Base-by-base conservation (phyloP, 1,140 invertebrate genomes). In the Habropoda laboriosa region DNA sequence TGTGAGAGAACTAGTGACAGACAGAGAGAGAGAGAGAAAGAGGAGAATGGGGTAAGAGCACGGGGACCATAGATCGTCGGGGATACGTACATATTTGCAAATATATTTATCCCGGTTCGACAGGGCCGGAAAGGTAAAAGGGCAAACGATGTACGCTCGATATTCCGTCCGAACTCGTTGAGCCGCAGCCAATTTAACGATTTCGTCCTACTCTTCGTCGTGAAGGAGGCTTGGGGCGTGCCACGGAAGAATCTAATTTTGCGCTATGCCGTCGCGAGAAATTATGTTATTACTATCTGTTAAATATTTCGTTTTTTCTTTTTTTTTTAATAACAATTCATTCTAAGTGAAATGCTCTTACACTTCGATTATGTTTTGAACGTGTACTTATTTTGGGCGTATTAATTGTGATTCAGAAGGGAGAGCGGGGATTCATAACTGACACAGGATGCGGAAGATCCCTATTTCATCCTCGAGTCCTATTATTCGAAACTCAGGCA, bases 61-160 rank as follows among this genome's bases (percentile, higher is more conserved):
- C 73, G 84, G 83, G 80, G 1, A 53, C 42, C 77, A 79, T 85
- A 75, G 86, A 88, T 90, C 82, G 79, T 76, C 81, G 61, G 78
- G 87, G 83, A 91, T 89, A 82, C 86, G 89, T 89, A 91, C 86
- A 91, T 91, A 92, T 92, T 92, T 92, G 90, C 90, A 92, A 91
- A 92, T 91, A 91, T 90, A 91, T 91, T 92, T 91, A 91, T 86
- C 86, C 80, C 40, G 70, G 79, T 87, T 87, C 84, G 81, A 78
- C 81, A 81, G 83, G 78, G 70, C 76, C 74, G 70, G 78, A 82
- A 88, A 91, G 90, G 91, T 91, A 91, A 92, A 92, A 91, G 89
- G 89, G 87, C 89, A 89, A 92, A 89, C 87, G 86, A 85, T 79
- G 68, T 80, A 72, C 63, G 83, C 72, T 85, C 82, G 89, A 89